phyloP scores from a whole-genome alignment of 2,888 invertebrate species.

The Eupithecia subumbrata region DNA sequence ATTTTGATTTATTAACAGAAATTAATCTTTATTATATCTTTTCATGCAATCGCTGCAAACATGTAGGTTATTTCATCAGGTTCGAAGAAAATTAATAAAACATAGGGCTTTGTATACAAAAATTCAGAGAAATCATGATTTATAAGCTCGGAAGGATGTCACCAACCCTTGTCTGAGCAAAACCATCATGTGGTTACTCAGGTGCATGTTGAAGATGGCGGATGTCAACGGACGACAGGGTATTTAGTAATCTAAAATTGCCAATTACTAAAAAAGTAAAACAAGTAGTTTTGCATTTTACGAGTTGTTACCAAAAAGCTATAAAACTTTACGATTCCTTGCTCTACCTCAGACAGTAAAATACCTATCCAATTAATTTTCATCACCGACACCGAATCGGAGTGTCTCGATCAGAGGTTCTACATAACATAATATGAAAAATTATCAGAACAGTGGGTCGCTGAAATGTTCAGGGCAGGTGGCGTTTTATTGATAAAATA shows the following conservation, averaged over 20 bases:
- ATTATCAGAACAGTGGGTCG: slow-evolving; percentile 42
- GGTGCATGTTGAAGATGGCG: too few relatives aligned
- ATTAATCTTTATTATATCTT: too few relatives aligned
- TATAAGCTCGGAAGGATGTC: too few relatives aligned
- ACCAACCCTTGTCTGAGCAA: too few relatives aligned
- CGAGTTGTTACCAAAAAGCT: background rate
- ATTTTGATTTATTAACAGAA: too few relatives aligned
- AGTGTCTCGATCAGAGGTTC: slow-evolving; percentile 21
- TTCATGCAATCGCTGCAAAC: too few relatives aligned
- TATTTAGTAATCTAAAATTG: background rate
- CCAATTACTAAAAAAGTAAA: background rate
- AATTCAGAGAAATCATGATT: too few relatives aligned
- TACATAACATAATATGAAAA: slow-evolving; percentile 42
- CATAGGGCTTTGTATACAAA: too few relatives aligned
- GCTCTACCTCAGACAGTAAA: background rate
- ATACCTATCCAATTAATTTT: slow-evolving; percentile 4
- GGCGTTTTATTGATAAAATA: slow-evolving; percentile 39
- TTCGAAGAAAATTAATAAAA: too few relatives aligned
- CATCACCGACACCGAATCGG: background rate
- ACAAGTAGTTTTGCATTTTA: background rate
- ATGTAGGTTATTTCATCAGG: too few relatives aligned
- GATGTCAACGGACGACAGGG: too few relatives aligned
- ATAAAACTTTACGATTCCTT: background rate
- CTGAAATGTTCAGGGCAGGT: slow-evolving; percentile 37
- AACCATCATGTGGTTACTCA: too few relatives aligned